phyloP scores from a whole-genome alignment of 2,888 invertebrate species.

The Tuta absoluta region DNA sequence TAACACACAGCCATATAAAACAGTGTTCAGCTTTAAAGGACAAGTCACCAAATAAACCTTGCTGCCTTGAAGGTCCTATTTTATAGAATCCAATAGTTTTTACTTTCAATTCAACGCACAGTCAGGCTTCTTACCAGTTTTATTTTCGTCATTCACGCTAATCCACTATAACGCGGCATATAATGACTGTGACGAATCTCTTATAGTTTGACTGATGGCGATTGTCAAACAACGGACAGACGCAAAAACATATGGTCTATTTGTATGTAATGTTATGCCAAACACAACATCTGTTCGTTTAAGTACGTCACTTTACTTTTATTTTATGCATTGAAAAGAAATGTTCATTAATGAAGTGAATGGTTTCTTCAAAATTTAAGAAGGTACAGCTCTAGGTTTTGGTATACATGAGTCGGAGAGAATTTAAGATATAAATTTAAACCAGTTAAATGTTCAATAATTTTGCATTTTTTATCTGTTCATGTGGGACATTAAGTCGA shows the following conservation, averaged over 20 bases:
- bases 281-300: neutral
- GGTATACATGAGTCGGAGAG: no score
- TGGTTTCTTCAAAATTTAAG: no score
- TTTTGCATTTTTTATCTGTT: no score
- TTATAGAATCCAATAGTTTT: neutral
- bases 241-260: constrained; percentile 9
- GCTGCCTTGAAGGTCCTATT: no score
- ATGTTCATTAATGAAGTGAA: neutral
- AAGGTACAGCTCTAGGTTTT: no score
- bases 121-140: neutral
- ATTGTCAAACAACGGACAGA: constrained; percentile 9
- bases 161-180: neutral
- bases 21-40: no score
- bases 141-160: neutral
- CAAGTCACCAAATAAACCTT: no score
- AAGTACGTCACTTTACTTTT: neutral
- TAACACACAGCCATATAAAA: no score
- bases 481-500: no score
- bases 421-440: no score
- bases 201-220: neutral
- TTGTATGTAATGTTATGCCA: constrained; percentile 3
- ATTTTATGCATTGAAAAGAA: neutral
- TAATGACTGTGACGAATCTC: constrained; percentile 2
- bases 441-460: no score
- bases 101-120: neutral